These are phyloP conservation scores for Embidobia sp. DNA, from an alignment of 2,888 invertebrate species.

Conservation along the genomic window DNA sequence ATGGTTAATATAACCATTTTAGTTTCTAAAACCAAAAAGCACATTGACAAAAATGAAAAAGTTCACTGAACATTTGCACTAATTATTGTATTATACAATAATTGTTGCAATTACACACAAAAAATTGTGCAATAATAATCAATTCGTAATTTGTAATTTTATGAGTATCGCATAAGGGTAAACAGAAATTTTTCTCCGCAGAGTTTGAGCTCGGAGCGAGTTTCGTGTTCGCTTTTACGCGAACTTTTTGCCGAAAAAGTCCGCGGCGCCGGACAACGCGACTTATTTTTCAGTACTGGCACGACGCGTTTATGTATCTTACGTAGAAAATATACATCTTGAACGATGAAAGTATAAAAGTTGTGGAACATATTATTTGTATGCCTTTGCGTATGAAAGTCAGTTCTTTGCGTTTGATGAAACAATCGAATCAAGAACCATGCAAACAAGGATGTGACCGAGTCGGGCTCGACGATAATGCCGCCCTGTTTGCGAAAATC, in stretches of 20 bases:
- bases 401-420: constrained; percentile 64
- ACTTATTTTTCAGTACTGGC: constrained; percentile 52
- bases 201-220: no score
- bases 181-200: no score
- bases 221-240: no score
- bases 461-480: constrained; percentile 13
- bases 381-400: constrained; percentile 62
- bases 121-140: no score
- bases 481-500: neutral
- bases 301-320: constrained; percentile 62
- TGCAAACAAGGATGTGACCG: constrained; percentile 20
- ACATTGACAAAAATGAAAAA: no score
- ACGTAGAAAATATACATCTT: constrained; percentile 63
- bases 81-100: no score
- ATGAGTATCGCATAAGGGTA: no score
- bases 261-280: constrained; percentile 11
- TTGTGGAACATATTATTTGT: constrained; percentile 63
- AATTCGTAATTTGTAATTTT: no score
- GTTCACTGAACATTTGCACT: no score
- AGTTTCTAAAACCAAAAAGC: no score
- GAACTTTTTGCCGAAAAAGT: neutral
- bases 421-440: constrained; percentile 44
- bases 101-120: no score
- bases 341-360: constrained; percentile 65
- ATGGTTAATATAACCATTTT: no score